Percentiles rank a stretch among this genome's conserved stretches.
These are phyloP conservation scores for Nemotelus pantherinus DNA, from an alignment of 2,888 invertebrate genomes.

Conservation along the genomic window DNA sequence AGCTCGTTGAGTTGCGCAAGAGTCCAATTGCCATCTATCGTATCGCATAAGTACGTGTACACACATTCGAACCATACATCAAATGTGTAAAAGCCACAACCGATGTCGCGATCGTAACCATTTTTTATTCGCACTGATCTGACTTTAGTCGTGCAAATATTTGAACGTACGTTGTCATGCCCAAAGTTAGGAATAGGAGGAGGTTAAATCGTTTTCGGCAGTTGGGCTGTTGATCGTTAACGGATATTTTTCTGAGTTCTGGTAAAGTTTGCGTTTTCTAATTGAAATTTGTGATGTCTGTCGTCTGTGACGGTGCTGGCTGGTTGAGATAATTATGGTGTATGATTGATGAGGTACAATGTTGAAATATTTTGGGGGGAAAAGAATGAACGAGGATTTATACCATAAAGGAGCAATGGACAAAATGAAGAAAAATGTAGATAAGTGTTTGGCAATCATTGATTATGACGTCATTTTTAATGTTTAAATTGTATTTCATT, in stretches of 20 bases:
- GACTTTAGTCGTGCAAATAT: constrained; percentile 31
- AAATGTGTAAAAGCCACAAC: background rate
- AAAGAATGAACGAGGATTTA: too few relatives aligned
- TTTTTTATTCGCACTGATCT: constrained; percentile 22
- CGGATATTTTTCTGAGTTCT: background rate
- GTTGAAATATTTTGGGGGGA: background rate
- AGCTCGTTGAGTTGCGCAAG: constrained; percentile 9
- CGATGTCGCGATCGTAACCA: constrained; percentile 20
- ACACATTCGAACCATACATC: too few relatives aligned
- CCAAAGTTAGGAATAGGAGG: constrained; percentile 21
- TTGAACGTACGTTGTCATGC: constrained; percentile 34
- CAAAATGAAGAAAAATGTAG: too few relatives aligned
- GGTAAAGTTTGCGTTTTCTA: too few relatives aligned
- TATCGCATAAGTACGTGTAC: too few relatives aligned
- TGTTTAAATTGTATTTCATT: too few relatives aligned
- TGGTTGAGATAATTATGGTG: background rate
- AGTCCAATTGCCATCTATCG: background rate
- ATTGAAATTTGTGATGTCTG: too few relatives aligned
- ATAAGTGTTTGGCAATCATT: too few relatives aligned
- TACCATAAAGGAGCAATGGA: too few relatives aligned
- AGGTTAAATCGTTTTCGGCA: constrained; percentile 18
- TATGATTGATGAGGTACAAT: constrained; percentile 7
- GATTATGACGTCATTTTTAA: too few relatives aligned
- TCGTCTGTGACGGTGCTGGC: too few relatives aligned
- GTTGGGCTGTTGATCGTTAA: background rate